These are phyloP conservation scores for Eidolon dupreanum DNA, from an alignment of 2,797 vertebrate genomes.

Conservation along the genomic window DNA sequence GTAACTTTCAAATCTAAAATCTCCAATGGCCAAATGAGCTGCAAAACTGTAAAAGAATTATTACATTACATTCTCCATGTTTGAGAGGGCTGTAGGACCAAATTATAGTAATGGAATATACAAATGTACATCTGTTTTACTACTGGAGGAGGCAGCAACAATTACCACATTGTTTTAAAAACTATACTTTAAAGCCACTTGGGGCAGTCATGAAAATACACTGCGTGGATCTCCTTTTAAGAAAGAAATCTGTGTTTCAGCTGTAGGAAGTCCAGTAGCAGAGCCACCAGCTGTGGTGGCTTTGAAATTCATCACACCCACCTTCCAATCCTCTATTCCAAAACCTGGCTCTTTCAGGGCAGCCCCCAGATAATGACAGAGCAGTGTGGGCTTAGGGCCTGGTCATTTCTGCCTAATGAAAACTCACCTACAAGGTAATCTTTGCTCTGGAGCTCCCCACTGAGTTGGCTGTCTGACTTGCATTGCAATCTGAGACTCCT, in stretches of 20 bases:
- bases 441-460: not conserved
- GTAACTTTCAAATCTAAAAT: not conserved
- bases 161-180: not conserved
- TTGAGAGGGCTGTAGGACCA: not conserved
- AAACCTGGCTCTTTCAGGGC: not conserved
- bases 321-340: not conserved
- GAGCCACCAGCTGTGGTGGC: not conserved
- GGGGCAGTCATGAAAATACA: not conserved
- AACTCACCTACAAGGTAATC: not conserved
- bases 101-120: not conserved
- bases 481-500: not conserved
- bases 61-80: not conserved
- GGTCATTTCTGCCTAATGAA: not conserved
- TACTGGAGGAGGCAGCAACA: not conserved
- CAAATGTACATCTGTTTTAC: not conserved
- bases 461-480: not conserved
- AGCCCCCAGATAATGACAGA: not conserved
- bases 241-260: not conserved
- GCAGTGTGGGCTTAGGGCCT: not conserved
- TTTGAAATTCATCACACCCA: not conserved
- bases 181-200: not conserved
- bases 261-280: not conserved
- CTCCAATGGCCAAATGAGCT: not conserved
- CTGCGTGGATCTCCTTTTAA: not conserved
- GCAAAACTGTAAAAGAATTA: not conserved